Base-by-base conservation (phyloP, 2,797 vertebrate genomes). In the Lycodopsis pacificus region DNA sequence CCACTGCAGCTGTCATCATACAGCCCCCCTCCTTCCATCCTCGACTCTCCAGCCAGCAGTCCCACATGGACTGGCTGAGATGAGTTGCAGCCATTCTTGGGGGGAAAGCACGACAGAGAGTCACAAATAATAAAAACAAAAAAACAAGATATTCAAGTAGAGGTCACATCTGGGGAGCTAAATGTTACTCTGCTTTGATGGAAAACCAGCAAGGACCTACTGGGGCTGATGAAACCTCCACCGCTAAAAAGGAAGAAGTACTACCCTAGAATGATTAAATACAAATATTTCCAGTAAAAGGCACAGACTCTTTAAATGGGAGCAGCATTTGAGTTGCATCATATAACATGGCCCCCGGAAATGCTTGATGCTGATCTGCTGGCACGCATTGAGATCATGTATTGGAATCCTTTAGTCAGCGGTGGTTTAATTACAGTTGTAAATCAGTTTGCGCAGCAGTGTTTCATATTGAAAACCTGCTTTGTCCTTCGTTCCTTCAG, bases 131-230 rank as follows among this genome's bases (percentile, higher is more conserved):
- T 86, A 61, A 14, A 13, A 40, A 48, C 44, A 58, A 92, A 88
- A 80, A 89, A 86, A 89, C 77, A 70, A 63, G 76, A 87, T 74
- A 89, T 87, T 85, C 17, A 79, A 76, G 83, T 79, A 56, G 75
- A 87, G 86, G 84, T 92, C 89, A 89, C 88, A 82, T 90, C 78
- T 88, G 69, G 78, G 73, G 80, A 88, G 77, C 56, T 84, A 83
- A 90, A 94, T 84, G 77, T 89, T 86, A 77, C 76, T 84, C 66
- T 77, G 85, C 82, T 81, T 80, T 87, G 89, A 89, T 91, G 68
- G 83, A 79, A 83, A 78, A 76, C 53, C 87, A 90, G 84, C 80
- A 82, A 86, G 65, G 56, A 73, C 61, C 63, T 36, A 32, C 59
- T 48, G 13, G 25, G 53, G 65, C 65, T 70, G 76, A 76, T 73